Conservation (phyloP, 2,888 invertebrate genomes). For the Steromphala cineraria region DNA sequence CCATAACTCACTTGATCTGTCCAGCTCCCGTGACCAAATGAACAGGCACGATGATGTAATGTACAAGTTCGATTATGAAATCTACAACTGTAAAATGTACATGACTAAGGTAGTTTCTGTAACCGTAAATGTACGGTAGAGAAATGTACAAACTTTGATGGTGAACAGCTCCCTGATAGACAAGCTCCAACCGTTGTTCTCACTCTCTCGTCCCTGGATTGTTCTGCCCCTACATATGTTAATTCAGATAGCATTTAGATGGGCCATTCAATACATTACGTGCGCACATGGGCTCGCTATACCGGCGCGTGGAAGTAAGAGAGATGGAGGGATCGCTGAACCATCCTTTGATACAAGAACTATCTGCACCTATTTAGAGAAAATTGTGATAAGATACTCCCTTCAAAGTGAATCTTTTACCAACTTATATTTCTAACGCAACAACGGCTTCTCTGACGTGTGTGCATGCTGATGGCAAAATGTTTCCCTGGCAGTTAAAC, state of each 20-base stretch:
- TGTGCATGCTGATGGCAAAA: no score
- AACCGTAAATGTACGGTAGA: neutral
- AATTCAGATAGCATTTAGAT: neutral
- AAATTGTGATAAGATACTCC: neutral
- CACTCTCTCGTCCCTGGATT: neutral
- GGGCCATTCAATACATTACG: conserved; percentile 1
- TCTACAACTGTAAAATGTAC: no score
- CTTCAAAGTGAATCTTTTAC: no score
- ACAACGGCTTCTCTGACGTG: no score
- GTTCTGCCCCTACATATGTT: neutral
- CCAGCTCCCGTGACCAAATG: neutral
- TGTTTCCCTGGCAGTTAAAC: no score
- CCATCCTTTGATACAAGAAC: neutral
- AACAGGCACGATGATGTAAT: neutral
- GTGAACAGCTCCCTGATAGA: neutral
- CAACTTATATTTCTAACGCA: no score
- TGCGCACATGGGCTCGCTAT: neutral
- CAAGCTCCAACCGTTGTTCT: no score
- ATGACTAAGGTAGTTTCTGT: no score
- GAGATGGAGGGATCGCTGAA: neutral
- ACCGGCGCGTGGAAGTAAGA: neutral
- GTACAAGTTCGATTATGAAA: neutral
- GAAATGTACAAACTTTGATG: neutral
- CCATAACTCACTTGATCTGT: no score
- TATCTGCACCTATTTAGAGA: neutral